Conservation (phyloP, 2,113 vertebrate species). For the Datnioides undecimradiatus region DNA sequence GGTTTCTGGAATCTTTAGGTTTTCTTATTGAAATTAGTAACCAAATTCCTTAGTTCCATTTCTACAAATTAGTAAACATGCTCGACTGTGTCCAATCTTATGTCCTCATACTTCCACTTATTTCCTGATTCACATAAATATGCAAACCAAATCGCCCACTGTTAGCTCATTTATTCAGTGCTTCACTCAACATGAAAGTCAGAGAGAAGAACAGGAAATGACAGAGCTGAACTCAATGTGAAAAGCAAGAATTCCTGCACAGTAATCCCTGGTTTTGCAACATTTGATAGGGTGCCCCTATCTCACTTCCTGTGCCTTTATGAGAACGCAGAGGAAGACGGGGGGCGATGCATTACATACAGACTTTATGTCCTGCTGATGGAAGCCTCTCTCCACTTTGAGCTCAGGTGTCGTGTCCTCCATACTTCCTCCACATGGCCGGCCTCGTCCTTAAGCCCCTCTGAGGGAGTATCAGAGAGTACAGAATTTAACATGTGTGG, state of each 20-base stretch:
- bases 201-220: background rate
- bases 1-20: no score
- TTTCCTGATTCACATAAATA: background rate
- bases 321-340: conserved; percentile 53
- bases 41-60: background rate
- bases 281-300: conserved; percentile 57
- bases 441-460: conserved; percentile 48
- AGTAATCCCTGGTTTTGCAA: conserved; percentile 61
- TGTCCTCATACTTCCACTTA: background rate
- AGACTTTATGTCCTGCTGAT: conserved; percentile 67
- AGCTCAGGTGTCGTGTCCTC: conserved; percentile 72
- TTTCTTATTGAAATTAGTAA: background rate
- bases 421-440: conserved; percentile 46
- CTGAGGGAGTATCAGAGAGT: conserved; percentile 51
- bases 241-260: conserved; percentile 39
- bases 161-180: background rate
- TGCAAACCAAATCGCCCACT: background rate
- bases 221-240: background rate
- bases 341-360: conserved; percentile 68
- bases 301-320: conserved; percentile 64
- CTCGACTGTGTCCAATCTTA: background rate
- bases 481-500: conserved; percentile 35
- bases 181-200: background rate
- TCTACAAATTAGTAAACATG: background rate
- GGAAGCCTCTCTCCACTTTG: conserved; percentile 59